Evolutionary conservation across 1,140 invertebrate genomes (phyloP).

Genomic region (Asobara japonica): DNA sequence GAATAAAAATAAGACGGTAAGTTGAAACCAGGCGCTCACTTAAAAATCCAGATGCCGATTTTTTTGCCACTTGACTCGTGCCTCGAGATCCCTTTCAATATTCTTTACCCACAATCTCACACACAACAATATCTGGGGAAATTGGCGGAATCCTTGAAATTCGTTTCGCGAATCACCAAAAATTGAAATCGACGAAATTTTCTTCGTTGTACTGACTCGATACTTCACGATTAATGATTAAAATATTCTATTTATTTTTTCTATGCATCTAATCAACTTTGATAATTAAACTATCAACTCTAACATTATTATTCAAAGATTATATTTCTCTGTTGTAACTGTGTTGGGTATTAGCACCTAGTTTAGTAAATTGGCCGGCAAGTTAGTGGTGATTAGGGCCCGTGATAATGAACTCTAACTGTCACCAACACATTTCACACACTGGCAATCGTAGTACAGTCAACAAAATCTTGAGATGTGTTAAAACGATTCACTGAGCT

Average conservation of each 20-base stretch:
- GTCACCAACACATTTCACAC: constrained; percentile 9
- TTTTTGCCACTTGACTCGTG: not conserved
- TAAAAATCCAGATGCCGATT: constrained; percentile 3
- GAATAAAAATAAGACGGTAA: constrained; percentile 29
- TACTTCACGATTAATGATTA: too few species aligned
- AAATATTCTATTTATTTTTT: constrained; percentile 1
- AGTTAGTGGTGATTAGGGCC: not conserved
- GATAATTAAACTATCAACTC: constrained; percentile 7
- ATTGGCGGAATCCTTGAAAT: too few species aligned
- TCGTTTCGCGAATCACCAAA: too few species aligned
- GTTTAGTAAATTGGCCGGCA: not conserved
- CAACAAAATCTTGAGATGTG: not conserved
- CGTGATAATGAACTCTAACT: not conserved
- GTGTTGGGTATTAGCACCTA: not conserved
- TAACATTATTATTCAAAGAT: constrained; percentile 2
- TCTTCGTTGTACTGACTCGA: constrained; percentile 14
- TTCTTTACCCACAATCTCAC: too few species aligned
- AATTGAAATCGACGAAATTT: too few species aligned
- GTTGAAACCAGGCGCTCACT: not conserved
- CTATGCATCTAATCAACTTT: constrained; percentile 24
- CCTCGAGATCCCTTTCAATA: not conserved
- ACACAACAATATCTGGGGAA: too few species aligned
- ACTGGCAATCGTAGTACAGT: not conserved
- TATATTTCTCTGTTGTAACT: constrained; percentile 19
- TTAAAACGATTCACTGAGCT: not conserved